Evolutionary conservation across 2,888 invertebrate genomes (phyloP).

Genomic region (Bombylius major): DNA sequence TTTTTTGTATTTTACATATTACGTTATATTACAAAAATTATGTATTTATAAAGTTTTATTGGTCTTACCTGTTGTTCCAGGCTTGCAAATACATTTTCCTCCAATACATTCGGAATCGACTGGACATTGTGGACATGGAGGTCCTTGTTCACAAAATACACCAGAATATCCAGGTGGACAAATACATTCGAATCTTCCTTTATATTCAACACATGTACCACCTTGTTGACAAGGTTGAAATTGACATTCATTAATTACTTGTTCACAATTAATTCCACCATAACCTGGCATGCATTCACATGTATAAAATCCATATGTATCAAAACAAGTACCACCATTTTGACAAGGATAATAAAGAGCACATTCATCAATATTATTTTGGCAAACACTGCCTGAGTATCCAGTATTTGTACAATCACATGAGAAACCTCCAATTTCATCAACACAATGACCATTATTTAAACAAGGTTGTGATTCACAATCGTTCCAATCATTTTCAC

Average conservation of each 20-base stretch:
- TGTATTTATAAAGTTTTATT: neutral
- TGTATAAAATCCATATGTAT: constrained; percentile 64
- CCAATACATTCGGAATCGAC: constrained; percentile 53
- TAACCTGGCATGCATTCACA: constrained; percentile 71
- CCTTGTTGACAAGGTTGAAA: constrained; percentile 63
- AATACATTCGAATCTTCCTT: constrained; percentile 51
- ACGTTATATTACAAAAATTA: no score
- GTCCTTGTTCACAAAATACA: constrained; percentile 31
- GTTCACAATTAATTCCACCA: constrained; percentile 66
- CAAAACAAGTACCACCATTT: constrained; percentile 66
- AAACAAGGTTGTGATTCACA: constrained; percentile 56
- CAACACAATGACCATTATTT: constrained; percentile 60
- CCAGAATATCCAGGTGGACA: constrained; percentile 51
- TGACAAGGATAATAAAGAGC: constrained; percentile 49
- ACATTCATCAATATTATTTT: constrained; percentile 72
- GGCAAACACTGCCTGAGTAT: constrained; percentile 60
- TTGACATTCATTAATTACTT: constrained; percentile 45
- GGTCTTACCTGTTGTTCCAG: constrained; percentile 30
- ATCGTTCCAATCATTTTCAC: constrained; percentile 61
- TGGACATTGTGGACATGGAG: constrained; percentile 44
- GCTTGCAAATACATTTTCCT: constrained; percentile 37
- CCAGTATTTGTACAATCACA: constrained; percentile 69
- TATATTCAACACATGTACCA: constrained; percentile 50
- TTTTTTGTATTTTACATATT: no score
- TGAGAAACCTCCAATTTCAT: constrained; percentile 59